These are phyloP conservation scores for Pachypeltis micranthus DNA, from an alignment of 1,140 invertebrate genomes.

Conservation along the genomic window DNA sequence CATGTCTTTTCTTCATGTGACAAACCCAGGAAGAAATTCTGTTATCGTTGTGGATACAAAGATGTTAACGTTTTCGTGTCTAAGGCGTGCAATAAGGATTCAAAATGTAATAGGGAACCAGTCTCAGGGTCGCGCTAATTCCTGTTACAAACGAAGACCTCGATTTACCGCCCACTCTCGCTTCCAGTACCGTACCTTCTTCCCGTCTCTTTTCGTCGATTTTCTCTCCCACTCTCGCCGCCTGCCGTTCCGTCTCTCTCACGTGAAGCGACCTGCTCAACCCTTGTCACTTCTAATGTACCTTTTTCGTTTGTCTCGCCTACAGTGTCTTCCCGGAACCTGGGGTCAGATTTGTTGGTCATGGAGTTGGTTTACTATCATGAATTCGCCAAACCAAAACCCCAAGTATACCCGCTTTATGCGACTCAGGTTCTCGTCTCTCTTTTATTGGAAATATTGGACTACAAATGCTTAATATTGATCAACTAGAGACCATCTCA, in stretches of 20 bases:
- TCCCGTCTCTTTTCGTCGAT: not conserved
- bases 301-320: not conserved
- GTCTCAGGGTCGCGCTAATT: not conserved
- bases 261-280: not conserved
- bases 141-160: not conserved
- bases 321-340: not conserved
- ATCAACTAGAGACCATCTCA: not conserved
- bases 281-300: not conserved
- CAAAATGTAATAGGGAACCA: not conserved
- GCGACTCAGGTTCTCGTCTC: not conserved
- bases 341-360: not conserved
- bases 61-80: not conserved
- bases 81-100: too few relatives aligned
- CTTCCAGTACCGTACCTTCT: not conserved
- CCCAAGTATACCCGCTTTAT: too few relatives aligned
- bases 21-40: too few relatives aligned
- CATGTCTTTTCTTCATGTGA: not conserved
- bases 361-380: not conserved
- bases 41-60: not conserved
- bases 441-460: not conserved
- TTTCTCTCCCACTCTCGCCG: not conserved
- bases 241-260: not conserved
- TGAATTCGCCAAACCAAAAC: not conserved
- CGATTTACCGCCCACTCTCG: not conserved
- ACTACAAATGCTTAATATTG: not conserved